A percentile compares a stretch with the other conserved stretches of the same genome.
Evolutionary conservation across 1,140 invertebrate genomes (phyloP).

Genomic region (Neodiprion pinetum): DNA sequence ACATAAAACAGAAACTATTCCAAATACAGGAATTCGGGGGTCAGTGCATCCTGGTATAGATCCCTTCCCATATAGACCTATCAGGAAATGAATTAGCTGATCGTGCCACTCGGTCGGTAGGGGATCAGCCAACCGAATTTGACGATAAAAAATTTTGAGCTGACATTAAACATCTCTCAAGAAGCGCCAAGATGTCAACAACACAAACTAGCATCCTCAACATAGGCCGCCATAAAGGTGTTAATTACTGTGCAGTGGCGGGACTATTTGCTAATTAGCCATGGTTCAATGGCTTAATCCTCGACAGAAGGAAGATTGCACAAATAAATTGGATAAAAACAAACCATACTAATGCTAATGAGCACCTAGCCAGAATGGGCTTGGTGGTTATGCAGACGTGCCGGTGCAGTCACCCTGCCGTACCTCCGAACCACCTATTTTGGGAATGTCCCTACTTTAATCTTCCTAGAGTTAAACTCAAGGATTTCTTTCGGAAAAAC

Average conservation of each 20-base stretch:
- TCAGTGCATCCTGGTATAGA: not conserved
- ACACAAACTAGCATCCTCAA: not conserved
- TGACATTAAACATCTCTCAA: too few relatives aligned
- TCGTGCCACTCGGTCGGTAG: not conserved
- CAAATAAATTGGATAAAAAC: not conserved
- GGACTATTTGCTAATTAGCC: not conserved
- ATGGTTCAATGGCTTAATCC: not conserved
- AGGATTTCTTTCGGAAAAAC: not conserved
- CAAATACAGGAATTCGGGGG: not conserved
- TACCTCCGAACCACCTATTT: not conserved
- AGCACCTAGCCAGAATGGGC: not conserved
- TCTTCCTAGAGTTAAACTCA: not conserved
- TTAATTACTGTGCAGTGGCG: not conserved
- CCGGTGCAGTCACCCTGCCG: not conserved
- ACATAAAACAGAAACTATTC: too few relatives aligned
- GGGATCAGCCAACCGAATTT: not conserved
- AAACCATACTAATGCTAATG: not conserved
- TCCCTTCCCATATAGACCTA: not conserved
- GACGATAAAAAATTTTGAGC: not conserved
- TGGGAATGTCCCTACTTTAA: not conserved
- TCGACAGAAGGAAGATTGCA: not conserved
- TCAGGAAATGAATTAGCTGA: not conserved
- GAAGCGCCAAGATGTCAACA: too few relatives aligned
- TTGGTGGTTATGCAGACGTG: not conserved
- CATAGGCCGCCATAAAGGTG: not conserved